These are phyloP conservation scores for Rhinopomastus cyanomelas DNA, from an alignment of 2,113 vertebrate genomes.

Conservation along the genomic window DNA sequence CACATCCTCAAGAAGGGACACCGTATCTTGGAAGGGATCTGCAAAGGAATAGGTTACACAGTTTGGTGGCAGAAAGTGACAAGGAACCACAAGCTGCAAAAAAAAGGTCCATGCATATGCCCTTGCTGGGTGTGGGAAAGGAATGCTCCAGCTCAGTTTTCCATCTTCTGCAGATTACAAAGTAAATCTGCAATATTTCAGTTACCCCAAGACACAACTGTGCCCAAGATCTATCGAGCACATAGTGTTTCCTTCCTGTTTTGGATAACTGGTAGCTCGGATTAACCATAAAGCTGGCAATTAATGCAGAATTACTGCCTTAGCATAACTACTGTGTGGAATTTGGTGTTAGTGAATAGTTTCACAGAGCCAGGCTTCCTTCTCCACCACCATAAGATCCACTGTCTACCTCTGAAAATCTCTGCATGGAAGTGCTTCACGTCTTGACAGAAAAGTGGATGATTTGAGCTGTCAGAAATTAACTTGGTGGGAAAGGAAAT, in stretches of 20 bases:
- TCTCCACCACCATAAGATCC: not conserved
- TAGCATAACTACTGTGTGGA: not conserved
- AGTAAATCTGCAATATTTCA: not conserved
- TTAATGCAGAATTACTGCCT: not conserved
- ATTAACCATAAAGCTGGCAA: not conserved
- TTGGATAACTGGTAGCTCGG: not conserved
- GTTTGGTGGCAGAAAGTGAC: not conserved
- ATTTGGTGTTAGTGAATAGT: not conserved
- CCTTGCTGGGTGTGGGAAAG: rapidly evolving
- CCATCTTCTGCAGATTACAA: not conserved
- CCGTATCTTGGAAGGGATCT: not conserved
- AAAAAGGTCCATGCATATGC: rapidly evolving
- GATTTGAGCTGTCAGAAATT: not conserved
- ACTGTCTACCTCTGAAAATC: not conserved
- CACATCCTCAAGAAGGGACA: not conserved
- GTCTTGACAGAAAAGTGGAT: not conserved
- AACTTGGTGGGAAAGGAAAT: not conserved
- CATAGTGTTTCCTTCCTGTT: not conserved
- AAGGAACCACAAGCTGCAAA: not conserved
- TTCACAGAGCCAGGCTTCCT: not conserved
- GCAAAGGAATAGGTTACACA: not conserved
- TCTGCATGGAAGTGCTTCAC: not conserved
- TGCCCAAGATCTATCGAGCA: not conserved
- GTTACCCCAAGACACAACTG: not conserved
- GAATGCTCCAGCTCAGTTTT: not conserved